Conservation (phyloP, 53 echinoderm and acorn worm genomes). For the Apostichopus leukothele region DNA sequence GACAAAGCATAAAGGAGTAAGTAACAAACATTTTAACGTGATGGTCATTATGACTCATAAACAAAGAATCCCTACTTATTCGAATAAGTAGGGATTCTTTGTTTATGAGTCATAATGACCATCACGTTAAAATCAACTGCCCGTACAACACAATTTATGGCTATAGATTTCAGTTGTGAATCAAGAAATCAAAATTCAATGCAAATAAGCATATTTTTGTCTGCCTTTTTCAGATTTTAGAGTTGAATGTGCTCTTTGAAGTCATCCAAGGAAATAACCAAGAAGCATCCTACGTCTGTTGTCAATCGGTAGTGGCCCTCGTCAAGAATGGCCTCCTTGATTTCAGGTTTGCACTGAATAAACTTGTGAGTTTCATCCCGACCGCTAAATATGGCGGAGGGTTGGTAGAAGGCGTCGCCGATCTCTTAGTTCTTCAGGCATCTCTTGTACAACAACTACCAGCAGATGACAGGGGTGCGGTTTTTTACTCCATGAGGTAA, state of each 20-base stretch:
- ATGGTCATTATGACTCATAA: too few species aligned
- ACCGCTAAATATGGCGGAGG: slow-evolving; percentile 49
- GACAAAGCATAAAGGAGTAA: too few species aligned
- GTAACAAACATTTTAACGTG: too few species aligned
- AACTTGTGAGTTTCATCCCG: slow-evolving; percentile 65
- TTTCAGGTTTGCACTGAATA: slow-evolving; percentile 56
- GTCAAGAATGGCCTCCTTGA: slow-evolving; percentile 64
- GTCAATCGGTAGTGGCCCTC: slow-evolving; percentile 60
- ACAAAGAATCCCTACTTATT: too few species aligned
- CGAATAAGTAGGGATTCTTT: too few species aligned
- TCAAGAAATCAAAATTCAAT: too few species aligned
- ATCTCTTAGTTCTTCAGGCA: slow-evolving; percentile 60
- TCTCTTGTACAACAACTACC: neutral
- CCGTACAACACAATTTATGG: too few species aligned
- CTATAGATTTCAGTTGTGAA: too few species aligned
- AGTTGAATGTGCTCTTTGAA: slow-evolving; percentile 66
- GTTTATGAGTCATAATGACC: too few species aligned
- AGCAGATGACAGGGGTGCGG: slow-evolving; percentile 19
- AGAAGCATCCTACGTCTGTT: slow-evolving; percentile 44
- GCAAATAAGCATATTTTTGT: neutral
- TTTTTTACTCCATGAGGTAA: slow-evolving; percentile 60
- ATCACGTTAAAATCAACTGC: too few species aligned
- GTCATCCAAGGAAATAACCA: slow-evolving; percentile 31
- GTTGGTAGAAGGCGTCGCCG: slow-evolving; percentile 37
- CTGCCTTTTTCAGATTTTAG: slow-evolving; percentile 53